These are phyloP conservation scores for Marmota flaviventris DNA, from an alignment of 2,113 vertebrate species.

Conservation along the genomic window DNA sequence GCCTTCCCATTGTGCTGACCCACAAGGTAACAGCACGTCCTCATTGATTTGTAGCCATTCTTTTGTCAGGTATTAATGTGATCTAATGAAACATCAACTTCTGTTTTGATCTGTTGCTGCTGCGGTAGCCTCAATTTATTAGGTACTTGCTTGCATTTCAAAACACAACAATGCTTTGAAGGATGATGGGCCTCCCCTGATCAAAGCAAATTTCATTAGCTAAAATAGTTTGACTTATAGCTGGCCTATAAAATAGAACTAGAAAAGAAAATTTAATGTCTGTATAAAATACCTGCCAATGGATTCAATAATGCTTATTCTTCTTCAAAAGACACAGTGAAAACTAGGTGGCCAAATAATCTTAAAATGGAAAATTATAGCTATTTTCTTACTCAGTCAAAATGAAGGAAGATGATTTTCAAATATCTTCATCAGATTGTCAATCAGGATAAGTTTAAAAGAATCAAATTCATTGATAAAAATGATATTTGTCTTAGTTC, in stretches of 20 bases:
- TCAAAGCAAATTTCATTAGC: slow-evolving; percentile 84
- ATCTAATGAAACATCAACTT: slow-evolving; percentile 79
- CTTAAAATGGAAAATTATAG: slow-evolving; percentile 21
- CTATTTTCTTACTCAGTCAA: slow-evolving; percentile 5
- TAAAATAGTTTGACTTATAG: slow-evolving; percentile 80
- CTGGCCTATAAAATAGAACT: slow-evolving; percentile 69
- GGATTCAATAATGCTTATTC: slow-evolving; percentile 69
- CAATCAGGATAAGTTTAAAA: slow-evolving; percentile 15
- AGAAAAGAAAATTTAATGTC: slow-evolving; percentile 58
- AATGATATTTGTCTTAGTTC: slow-evolving; percentile 17
- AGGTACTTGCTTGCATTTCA: slow-evolving; percentile 72
- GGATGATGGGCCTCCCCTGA: slow-evolving; percentile 76
- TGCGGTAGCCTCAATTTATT: slow-evolving; percentile 73
- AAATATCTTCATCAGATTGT: neutral
- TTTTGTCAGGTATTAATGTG: slow-evolving; percentile 80
- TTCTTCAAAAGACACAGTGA: slow-evolving; percentile 72
- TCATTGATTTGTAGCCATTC: slow-evolving; percentile 60
- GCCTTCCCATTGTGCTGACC: neutral
- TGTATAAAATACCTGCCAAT: slow-evolving; percentile 64
- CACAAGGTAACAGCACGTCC: neutral
- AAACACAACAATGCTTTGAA: slow-evolving; percentile 79
- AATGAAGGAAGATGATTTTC: slow-evolving; percentile 55
- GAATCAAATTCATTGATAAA: slow-evolving; percentile 34
- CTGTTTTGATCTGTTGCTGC: slow-evolving; percentile 72
- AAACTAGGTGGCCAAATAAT: slow-evolving; percentile 39